Percentiles rank a stretch among this genome's conserved stretches.
Evolutionary conservation across 2,797 vertebrate genomes (phyloP).

Genomic region (Spinibarbus caldwelli): DNA sequence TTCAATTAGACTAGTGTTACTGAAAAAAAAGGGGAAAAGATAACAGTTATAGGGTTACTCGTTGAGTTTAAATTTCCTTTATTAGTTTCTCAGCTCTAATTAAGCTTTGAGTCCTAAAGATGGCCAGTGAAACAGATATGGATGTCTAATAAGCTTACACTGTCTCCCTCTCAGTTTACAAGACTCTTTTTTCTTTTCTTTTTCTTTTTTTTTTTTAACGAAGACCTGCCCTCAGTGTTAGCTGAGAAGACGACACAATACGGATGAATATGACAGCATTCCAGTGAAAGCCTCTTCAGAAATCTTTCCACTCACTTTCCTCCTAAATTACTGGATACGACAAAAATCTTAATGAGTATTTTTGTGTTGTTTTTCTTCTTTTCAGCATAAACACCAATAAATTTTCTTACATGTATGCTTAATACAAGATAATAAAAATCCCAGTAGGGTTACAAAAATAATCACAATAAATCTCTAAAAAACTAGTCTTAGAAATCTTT

Average conservation of each 20-base stretch:
- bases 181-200: constrained; percentile 20
- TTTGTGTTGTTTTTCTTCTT: neutral
- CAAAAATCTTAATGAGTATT: neutral
- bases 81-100: constrained; percentile 60
- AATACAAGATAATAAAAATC: neutral
- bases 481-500: no score
- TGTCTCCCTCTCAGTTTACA: constrained; percentile 58
- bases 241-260: constrained; percentile 38
- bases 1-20: constrained; percentile 50
- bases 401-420: neutral
- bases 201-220: constrained; percentile 20
- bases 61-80: constrained; percentile 59
- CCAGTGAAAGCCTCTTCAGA: neutral
- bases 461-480: neutral
- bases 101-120: constrained; percentile 57
- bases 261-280: neutral
- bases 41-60: constrained; percentile 60
- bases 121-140: constrained; percentile 52
- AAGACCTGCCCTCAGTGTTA: constrained; percentile 37
- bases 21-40: constrained; percentile 53
- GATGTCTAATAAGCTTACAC: constrained; percentile 60
- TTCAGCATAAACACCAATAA: neutral
- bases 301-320: constrained; percentile 19
- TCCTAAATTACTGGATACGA: neutral
- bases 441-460: no score